Percentiles rank a stretch among this genome's conserved stretches.
Evolutionary conservation across 2,113 vertebrate species (phyloP).

Genomic region (Hassar affinis): DNA sequence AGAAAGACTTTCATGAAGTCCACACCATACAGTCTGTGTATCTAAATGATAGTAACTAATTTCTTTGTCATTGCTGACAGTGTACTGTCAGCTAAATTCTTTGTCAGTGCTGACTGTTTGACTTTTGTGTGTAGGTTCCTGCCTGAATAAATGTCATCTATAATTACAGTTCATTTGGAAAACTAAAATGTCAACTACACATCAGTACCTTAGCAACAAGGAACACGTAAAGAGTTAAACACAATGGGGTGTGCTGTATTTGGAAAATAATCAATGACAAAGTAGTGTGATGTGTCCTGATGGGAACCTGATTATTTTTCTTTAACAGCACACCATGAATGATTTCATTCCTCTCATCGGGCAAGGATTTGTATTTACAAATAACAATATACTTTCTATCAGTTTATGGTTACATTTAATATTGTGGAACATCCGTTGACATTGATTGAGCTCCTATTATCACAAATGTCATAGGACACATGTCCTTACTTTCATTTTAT

Average conservation of each 20-base stretch:
- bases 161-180: constrained; percentile 32
- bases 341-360: neutral
- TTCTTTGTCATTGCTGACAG: neutral
- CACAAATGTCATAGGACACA: too few relatives aligned
- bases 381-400: neutral
- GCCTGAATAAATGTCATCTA: constrained; percentile 37
- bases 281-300: neutral
- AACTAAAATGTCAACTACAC: neutral
- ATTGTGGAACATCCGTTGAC: neutral
- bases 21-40: neutral
- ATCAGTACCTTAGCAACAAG: constrained; percentile 1
- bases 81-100: too few relatives aligned
- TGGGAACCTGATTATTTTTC: neutral
- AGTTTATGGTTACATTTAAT: neutral
- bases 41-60: neutral
- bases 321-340: neutral
- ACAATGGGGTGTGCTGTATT: neutral
- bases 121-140: constrained; percentile 19
- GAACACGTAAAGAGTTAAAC: neutral
- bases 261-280: neutral
- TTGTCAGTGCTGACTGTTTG: neutral
- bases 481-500: too few relatives aligned
- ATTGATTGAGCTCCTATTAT: neutral
- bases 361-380: neutral
- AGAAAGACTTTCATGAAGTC: neutral